Evolutionary conservation across 2,113 vertebrate genomes (phyloP).

Genomic region (Phaetusa simplex): DNA sequence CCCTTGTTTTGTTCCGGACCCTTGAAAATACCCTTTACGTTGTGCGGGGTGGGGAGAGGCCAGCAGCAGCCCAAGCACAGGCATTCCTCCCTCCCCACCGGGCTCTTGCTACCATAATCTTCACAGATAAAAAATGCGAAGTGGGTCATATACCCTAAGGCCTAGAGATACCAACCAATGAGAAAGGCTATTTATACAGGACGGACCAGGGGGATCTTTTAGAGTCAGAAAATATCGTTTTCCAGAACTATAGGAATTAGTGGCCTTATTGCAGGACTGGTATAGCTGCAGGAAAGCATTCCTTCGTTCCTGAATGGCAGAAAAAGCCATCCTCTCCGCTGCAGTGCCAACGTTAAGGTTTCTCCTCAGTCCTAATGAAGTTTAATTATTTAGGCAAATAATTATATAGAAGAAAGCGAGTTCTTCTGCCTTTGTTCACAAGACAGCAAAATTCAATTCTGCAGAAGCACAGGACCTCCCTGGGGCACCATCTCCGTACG

Average conservation of each 20-base stretch:
- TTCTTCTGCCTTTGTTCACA: neutral
- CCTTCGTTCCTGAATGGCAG: neutral
- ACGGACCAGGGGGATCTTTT: neutral
- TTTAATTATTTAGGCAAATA: constrained; percentile 1
- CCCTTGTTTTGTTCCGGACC: neutral
- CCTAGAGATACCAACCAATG: neutral
- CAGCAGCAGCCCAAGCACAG: neutral
- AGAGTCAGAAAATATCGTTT: neutral
- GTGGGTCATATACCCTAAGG: neutral
- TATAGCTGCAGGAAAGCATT: neutral
- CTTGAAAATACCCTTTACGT: neutral
- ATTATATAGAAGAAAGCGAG: neutral
- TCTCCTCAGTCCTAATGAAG: neutral
- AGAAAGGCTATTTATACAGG: neutral
- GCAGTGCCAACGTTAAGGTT: neutral
- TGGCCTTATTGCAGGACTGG: neutral
- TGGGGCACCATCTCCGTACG: neutral
- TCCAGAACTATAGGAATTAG: neutral
- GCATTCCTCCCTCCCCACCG: neutral
- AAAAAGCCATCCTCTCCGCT: neutral
- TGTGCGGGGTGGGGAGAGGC: accelerated
- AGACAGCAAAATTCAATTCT: neutral
- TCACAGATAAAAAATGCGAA: neutral
- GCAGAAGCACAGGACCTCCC: neutral
- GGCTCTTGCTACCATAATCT: neutral